A percentile compares a stretch with the other conserved stretches of the same genome.
These are phyloP conservation scores for Coturnix japonica DNA, from an alignment of 2,113 vertebrate genomes.

Conservation along the genomic window DNA sequence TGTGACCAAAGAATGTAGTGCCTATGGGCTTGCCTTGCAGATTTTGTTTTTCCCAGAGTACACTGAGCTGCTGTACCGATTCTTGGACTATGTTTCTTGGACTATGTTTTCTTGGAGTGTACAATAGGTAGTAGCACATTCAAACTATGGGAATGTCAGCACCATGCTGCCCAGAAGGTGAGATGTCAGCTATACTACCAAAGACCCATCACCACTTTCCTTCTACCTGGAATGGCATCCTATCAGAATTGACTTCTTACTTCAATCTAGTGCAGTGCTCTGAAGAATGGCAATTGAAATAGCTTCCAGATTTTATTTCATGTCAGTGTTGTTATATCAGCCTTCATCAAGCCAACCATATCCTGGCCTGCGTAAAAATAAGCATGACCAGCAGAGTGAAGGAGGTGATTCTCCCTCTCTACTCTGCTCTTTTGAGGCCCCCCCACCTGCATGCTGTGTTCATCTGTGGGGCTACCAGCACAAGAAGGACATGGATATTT, in stretches of 20 bases:
- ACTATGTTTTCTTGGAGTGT: background rate
- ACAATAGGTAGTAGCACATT: background rate
- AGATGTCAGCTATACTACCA: background rate
- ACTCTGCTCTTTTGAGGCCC: background rate
- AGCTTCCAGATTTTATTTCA: background rate
- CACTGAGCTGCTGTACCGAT: background rate
- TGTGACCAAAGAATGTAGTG: background rate
- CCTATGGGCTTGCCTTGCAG: background rate
- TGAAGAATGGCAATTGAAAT: background rate
- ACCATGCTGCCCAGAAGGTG: background rate
- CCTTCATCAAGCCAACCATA: background rate
- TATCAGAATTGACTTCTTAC: background rate
- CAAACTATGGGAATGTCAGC: background rate
- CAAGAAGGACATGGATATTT: background rate
- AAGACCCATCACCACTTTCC: background rate
- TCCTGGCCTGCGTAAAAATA: background rate
- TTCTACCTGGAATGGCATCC: background rate
- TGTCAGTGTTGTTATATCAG: background rate
- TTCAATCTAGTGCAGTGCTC: background rate
- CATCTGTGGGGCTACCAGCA: background rate
- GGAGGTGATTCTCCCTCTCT: background rate
- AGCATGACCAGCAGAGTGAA: background rate
- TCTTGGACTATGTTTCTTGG: background rate
- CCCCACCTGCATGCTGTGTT: background rate
- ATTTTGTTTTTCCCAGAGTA: background rate